Conservation (phyloP, 1,140 invertebrate species). For the Drosophila gunungcola region DNA sequence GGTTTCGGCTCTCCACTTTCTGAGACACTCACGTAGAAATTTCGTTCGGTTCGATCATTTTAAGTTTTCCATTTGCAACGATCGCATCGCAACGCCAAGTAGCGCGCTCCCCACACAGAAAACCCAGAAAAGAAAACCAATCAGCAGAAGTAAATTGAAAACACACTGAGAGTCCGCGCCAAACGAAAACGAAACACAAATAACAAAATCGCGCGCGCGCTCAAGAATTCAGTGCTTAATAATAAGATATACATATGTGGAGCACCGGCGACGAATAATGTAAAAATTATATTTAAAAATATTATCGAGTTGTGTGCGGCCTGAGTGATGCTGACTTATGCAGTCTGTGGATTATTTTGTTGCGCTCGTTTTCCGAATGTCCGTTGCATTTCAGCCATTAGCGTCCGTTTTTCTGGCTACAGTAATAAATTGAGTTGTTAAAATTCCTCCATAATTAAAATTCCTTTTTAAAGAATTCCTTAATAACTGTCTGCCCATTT, state of each 20-base stretch:
- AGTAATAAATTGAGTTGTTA: slow-evolving; percentile 22
- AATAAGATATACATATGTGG: slow-evolving; percentile 36
- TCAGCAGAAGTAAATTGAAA: slow-evolving; percentile 1
- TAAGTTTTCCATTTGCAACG: slow-evolving; percentile 82
- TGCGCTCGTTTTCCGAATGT: slow-evolving; percentile 30
- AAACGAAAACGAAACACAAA: slow-evolving; percentile 62
- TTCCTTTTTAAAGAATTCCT: neutral
- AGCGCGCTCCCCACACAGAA: slow-evolving; percentile 39
- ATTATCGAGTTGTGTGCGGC: slow-evolving; percentile 22
- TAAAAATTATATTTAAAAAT: slow-evolving; percentile 37
- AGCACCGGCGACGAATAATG: slow-evolving; percentile 35
- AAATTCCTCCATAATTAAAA: slow-evolving; percentile 8
- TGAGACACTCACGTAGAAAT: slow-evolving; percentile 71
- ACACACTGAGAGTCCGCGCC: slow-evolving; percentile 36
- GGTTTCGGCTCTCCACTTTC: slow-evolving; percentile 54
- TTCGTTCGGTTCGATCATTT: slow-evolving; percentile 77
- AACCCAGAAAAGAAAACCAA: slow-evolving; percentile 1
- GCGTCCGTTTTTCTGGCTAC: slow-evolving; percentile 12
- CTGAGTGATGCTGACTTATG: slow-evolving; percentile 14
- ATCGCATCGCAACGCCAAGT: slow-evolving; percentile 77
- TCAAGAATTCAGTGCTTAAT: slow-evolving; percentile 42
- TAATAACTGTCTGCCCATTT: neutral
- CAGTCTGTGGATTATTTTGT: slow-evolving; percentile 30
- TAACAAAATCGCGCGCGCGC: slow-evolving; percentile 43
- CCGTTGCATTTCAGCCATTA: slow-evolving; percentile 13